Evolutionary conservation across 2,113 vertebrate genomes (phyloP).

Genomic region (Poeciliopsis turrubarensis): DNA sequence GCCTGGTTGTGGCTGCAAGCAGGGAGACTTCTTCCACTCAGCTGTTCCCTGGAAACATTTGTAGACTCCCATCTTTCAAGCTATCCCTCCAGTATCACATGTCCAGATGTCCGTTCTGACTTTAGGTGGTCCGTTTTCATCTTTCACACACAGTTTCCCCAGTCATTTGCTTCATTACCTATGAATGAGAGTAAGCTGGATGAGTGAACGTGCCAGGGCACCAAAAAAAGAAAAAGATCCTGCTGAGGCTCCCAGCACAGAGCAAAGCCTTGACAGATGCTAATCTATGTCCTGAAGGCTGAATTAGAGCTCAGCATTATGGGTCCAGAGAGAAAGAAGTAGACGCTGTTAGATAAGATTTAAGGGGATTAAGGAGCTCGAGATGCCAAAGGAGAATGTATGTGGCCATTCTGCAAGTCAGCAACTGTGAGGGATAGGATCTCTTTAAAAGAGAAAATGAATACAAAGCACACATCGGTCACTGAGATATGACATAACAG

Average conservation of each 20-base stretch:
- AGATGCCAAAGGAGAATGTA: conserved; percentile 6
- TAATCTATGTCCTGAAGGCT: conserved; percentile 60
- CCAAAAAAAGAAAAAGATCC: conserved; percentile 29
- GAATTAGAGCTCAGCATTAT: conserved; percentile 55
- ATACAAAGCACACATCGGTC: conserved; percentile 14
- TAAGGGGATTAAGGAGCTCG: conserved; percentile 19
- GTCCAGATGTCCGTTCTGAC: conserved; percentile 57
- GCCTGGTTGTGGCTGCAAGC: neutral
- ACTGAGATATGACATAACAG: neutral
- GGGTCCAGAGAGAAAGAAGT: conserved; percentile 20
- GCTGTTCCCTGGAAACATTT: conserved; percentile 58
- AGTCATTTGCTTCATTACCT: conserved; percentile 57
- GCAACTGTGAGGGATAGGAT: neutral
- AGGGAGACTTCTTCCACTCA: conserved; percentile 5
- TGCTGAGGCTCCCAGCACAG: conserved; percentile 51
- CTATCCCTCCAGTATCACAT: conserved; percentile 29
- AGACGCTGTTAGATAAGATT: conserved; percentile 37
- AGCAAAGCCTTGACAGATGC: conserved; percentile 54
- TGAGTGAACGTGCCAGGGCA: conserved; percentile 53
- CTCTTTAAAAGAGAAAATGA: conserved; percentile 6
- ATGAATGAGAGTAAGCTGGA: conserved; percentile 61
- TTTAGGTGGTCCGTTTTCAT: conserved; percentile 27
- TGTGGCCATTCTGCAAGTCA: neutral
- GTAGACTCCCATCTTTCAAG: conserved; percentile 28
- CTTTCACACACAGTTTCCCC: conserved; percentile 41